Conservation (phyloP, 2,113 vertebrate species). For the Tragelaphus scriptus region DNA sequence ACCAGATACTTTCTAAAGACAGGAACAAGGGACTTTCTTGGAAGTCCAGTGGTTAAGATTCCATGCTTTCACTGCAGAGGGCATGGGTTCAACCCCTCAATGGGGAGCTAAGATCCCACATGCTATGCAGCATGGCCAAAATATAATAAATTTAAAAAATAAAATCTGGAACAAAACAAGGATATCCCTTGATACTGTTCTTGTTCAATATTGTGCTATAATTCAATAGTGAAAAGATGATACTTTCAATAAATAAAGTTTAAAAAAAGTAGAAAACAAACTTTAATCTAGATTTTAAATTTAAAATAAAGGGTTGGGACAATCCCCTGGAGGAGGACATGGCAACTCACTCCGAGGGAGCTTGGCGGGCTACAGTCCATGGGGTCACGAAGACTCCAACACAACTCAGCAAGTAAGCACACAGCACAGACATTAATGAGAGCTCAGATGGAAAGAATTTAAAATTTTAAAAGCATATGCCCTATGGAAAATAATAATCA, state of each 20-base stretch:
- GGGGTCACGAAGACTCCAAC: neutral
- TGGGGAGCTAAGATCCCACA: neutral
- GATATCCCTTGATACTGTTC: accelerated
- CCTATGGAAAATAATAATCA: neutral
- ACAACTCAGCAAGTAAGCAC: neutral
- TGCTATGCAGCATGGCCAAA: neutral
- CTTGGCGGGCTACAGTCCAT: accelerated
- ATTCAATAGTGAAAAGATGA: neutral
- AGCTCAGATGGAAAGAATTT: neutral
- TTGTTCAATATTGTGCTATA: neutral
- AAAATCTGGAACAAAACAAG: neutral
- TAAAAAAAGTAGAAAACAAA: neutral
- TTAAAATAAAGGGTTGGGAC: neutral
- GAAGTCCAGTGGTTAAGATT: neutral
- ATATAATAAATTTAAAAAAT: neutral
- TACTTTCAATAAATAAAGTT: neutral
- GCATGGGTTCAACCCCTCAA: neutral
- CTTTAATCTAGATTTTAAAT: neutral
- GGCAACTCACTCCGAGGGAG: neutral
- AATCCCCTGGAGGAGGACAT: neutral
- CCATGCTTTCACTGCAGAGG: neutral
- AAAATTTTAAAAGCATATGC: neutral
- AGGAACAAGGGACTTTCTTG: neutral
- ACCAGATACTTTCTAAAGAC: neutral
- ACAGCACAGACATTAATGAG: neutral